These are phyloP conservation scores for Mormyrus lacerda DNA, from an alignment of 2,113 vertebrate genomes.

Conservation along the genomic window DNA sequence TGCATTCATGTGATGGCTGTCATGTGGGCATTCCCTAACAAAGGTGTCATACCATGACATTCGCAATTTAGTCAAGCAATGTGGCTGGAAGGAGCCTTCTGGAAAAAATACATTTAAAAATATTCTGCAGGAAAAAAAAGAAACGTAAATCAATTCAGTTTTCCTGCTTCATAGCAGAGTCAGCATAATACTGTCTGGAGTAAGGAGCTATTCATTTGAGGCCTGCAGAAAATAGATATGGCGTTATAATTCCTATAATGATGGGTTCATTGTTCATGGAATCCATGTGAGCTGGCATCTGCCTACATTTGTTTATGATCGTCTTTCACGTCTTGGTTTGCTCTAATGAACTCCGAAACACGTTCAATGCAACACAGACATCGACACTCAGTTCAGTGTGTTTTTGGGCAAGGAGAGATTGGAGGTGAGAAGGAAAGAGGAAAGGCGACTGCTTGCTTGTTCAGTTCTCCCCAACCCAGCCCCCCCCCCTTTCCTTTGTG, in stretches of 20 bases:
- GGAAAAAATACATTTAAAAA: neutral
- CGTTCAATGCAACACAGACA: neutral
- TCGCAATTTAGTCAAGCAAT: neutral
- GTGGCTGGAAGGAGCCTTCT: neutral
- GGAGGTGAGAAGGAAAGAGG: neutral
- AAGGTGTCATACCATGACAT: neutral
- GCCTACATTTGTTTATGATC: neutral
- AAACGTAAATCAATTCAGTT: neutral
- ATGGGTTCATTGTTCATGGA: neutral
- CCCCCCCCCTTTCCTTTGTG: slow-evolving; percentile 20
- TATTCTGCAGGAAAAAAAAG: neutral
- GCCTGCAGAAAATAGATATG: neutral
- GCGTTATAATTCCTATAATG: neutral
- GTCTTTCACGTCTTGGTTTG: neutral
- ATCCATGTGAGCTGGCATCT: neutral
- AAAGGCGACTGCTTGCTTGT: neutral
- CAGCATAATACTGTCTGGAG: neutral
- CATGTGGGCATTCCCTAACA: neutral
- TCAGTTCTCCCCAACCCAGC: neutral
- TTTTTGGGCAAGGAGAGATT: slow-evolving; percentile 11
- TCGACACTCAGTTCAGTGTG: neutral
- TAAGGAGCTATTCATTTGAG: neutral
- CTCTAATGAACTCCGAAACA: neutral
- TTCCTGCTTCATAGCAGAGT: neutral
- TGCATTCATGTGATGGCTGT: neutral